Base-by-base conservation (phyloP, 2,797 vertebrate genomes). In the Enteromius viviparus region DNA sequence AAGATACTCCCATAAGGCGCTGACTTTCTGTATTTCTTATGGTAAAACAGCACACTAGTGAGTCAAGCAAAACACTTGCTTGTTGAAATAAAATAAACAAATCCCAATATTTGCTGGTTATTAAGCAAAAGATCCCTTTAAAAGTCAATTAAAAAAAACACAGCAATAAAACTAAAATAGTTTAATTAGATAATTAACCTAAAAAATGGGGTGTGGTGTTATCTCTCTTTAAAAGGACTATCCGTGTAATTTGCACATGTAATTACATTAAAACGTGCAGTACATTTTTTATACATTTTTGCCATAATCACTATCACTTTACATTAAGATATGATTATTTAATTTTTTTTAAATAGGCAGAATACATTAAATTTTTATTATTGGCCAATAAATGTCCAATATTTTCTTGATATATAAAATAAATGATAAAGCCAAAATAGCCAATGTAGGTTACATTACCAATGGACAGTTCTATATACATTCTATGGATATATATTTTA, bases 21-120 rank as follows among this genome's bases (percentile, higher is more conserved):
- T 55, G 72, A 68, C 11, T 29, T 76, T 32, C 0, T 42, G 47
- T 6, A 55, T 51, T 53, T 42, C 60, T 34, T 15, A 11, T 32
- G 19, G 15, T 62, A 76, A 66, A 10, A 40, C 34, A 55, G 6
- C 51, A 82, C n/a, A 40, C 47, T 55, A 6, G 10, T 14, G 17
- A 19, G 23, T 29, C 47, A 42, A 55, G 55, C 14, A 58, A 15
- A 82, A 66, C 53, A 76, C 19, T 66, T 82, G 4, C n/a, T 68
- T 62, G 12, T 42, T n/a, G n/a, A 37, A 64, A 66, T 66, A 51
- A 17, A 47, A 60, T 47, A 47, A 60, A 47, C 9, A 70, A 14
- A 23, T 34, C 3, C 3, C 19, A 49, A 29, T 45, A 15, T 7
- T 53, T 53, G 42, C 6, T 49, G 26, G 6, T 49, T 32, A 53